Evolutionary conservation across 2,113 vertebrate species (phyloP), one percentile per base, ranked within the genome.

Genomic region (Herpailurus yagouaroundi): DNA sequence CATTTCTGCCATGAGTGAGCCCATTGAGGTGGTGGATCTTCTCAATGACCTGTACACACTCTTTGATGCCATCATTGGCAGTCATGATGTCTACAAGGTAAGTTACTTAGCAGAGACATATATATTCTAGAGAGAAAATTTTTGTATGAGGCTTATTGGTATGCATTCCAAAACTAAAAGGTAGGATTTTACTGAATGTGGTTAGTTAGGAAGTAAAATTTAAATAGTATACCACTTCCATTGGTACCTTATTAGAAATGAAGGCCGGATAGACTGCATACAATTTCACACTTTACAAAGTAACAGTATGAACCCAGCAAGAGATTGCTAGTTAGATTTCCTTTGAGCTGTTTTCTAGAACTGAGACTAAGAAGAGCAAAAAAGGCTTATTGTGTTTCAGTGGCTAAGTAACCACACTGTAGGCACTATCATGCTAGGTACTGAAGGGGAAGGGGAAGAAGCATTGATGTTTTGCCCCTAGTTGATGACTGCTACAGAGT

Each of bases 41-140:
- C 99, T 99, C 57, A 99, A 99, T 80, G 99, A 99, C 89, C 99
- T 99, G 89, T 99, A 99, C 97, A 99, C 99, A 0, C 98, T 99
- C 11, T 99, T 99, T 68, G 99, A 99, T 81, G 99, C 99, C 0
- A 99, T 99, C 97, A 99, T 99, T 95, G 98, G 99, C 88, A 99
- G 99, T 97, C 99, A 99, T 1, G 99, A 99, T 41, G 99, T 99
- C 96, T 99, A 99, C 97, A 99, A 99, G 99, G 99, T 99, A 96
- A 98, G 98, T 68, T 66, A 84, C 36, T 66, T 76, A 95, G 4
- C 50, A 74, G n/a, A 16, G 5, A 95, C 90, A 80, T 87, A 83
- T 87, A 45, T 36, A 76, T 64, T 77, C 4, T 50, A 82, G 52
- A 63, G 69, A 91, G 33, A 89, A 91, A 94, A 19, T 66, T 88